Evolutionary conservation across 2,888 invertebrate genomes (phyloP).

Genomic region (Melanostoma mellinum): DNA sequence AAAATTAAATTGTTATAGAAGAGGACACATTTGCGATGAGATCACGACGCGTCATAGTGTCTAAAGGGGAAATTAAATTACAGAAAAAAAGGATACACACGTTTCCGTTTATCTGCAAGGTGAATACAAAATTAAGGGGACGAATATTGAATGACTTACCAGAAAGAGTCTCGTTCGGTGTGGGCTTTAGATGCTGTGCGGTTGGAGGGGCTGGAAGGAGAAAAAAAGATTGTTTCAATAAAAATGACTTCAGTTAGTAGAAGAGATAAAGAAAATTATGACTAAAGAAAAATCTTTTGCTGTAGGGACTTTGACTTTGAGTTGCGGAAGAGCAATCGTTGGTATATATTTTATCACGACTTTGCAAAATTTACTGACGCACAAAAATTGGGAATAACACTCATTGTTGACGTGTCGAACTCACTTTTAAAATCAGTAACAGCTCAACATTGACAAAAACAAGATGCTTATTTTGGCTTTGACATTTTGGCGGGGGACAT

Average conservation of each 20-base stretch:
- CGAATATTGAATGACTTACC: conserved; percentile 49
- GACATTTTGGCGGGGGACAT: too few species aligned
- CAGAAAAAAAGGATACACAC: conserved; percentile 45
- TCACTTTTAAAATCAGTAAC: too few species aligned
- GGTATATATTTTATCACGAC: too few species aligned
- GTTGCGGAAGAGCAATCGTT: too few species aligned
- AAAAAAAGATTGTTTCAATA: conserved; percentile 22
- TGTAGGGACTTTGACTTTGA: too few species aligned
- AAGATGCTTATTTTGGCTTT: too few species aligned
- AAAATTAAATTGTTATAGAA: conserved; percentile 70
- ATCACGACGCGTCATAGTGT: neutral
- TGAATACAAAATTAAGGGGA: conserved; percentile 43
- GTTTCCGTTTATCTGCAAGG: conserved; percentile 43
- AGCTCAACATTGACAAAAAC: too few species aligned
- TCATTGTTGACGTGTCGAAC: too few species aligned
- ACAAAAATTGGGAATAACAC: too few species aligned
- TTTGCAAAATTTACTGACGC: too few species aligned
- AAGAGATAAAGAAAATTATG: too few species aligned
- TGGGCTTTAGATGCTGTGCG: conserved; percentile 54
- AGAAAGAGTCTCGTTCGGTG: conserved; percentile 66
- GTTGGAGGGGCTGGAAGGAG: conserved; percentile 47
- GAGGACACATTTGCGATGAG: conserved; percentile 45
- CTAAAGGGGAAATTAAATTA: conserved; percentile 52
- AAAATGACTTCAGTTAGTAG: neutral
- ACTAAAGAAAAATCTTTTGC: too few species aligned